Conservation (phyloP, 2,113 vertebrate genomes). For the Calyptomena viridis region DNA sequence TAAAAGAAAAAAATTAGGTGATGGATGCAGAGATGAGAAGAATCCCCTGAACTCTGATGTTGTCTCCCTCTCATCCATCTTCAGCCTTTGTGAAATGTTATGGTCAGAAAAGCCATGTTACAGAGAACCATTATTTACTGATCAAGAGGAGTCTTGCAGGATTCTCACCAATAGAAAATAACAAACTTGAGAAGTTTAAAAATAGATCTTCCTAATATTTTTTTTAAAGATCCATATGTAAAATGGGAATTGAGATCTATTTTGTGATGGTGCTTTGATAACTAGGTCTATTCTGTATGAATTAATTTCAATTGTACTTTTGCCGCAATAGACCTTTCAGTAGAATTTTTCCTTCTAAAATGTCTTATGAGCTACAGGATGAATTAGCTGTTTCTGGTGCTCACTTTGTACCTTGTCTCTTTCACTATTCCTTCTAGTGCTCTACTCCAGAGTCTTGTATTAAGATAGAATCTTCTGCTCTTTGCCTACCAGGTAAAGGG, state of each 20-base stretch:
- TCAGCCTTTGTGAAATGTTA: neutral
- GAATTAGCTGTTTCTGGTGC: neutral
- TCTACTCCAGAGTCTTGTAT: neutral
- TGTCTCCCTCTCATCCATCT: neutral
- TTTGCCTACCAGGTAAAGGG: neutral
- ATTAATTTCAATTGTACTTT: neutral
- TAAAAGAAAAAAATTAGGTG: neutral
- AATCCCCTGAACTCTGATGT: neutral
- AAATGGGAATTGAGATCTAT: neutral
- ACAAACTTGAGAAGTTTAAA: neutral
- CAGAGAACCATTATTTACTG: neutral
- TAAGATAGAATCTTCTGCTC: neutral
- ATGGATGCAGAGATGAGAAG: neutral
- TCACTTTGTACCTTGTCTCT: neutral
- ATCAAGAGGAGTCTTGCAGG: neutral
- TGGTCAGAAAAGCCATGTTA: neutral
- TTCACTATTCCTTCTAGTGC: neutral
- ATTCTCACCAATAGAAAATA: neutral
- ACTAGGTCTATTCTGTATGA: neutral
- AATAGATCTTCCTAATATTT: neutral
- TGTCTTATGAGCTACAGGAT: neutral
- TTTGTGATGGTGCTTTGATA: neutral
- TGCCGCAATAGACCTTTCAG: neutral
- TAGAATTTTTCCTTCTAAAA: neutral
- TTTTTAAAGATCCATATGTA: neutral